Evolutionary conservation across 2,113 vertebrate genomes (phyloP).

Genomic region (Tychaedon coryphoeus): DNA sequence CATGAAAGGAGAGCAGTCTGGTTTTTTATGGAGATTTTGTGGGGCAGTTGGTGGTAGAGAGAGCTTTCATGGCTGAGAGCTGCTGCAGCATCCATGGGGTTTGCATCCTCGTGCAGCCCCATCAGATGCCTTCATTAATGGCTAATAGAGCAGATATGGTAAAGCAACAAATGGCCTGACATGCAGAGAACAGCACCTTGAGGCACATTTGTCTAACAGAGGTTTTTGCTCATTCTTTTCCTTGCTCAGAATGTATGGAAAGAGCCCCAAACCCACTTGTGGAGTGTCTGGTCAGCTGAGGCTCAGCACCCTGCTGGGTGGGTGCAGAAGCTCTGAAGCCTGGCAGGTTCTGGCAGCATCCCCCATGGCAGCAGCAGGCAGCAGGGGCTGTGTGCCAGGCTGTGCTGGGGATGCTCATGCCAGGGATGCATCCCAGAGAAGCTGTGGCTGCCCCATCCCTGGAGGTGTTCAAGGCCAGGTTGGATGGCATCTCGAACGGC

Average conservation of each 20-base stretch:
- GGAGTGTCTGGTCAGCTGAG: neutral
- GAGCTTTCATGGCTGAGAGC: neutral
- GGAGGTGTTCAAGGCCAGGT: neutral
- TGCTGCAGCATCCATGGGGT: neutral
- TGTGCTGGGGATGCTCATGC: neutral
- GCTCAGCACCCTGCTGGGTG: accelerated
- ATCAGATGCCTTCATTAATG: neutral
- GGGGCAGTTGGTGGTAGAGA: neutral
- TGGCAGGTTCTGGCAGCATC: neutral
- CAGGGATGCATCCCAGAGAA: neutral
- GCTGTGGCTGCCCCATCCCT: neutral
- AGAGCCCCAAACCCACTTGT: neutral
- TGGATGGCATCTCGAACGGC: neutral
- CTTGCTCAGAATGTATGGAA: accelerated
- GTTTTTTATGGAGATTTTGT: neutral
- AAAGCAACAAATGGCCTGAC: accelerated
- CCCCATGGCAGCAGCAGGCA: neutral
- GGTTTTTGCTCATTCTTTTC: neutral
- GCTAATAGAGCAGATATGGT: neutral
- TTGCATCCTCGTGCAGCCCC: neutral
- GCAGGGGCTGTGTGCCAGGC: neutral
- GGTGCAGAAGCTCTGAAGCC: neutral
- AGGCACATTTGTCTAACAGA: neutral
- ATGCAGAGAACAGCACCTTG: neutral
- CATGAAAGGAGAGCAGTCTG: neutral